Percentiles rank a stretch among this genome's conserved stretches.
Conservation (phyloP, 2,113 vertebrate genomes). For the Podarcis raffonei region DNA sequence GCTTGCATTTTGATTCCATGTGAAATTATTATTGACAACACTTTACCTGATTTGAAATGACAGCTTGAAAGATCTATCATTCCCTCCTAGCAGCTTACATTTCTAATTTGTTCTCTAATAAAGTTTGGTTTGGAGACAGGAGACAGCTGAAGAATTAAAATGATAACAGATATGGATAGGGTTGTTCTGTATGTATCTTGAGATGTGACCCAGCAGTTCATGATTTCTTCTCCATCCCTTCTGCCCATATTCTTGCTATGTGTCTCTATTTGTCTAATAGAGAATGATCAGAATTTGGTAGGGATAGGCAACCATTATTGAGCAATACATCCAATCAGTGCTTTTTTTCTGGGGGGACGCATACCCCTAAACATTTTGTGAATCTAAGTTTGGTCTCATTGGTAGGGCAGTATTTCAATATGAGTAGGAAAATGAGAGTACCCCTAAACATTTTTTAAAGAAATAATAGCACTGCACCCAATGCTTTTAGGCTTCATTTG, state of each 20-base stretch:
- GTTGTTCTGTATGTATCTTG: too few relatives aligned
- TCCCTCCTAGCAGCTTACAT: neutral
- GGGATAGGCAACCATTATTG: neutral
- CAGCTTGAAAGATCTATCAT: neutral
- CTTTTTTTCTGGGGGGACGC: too few relatives aligned
- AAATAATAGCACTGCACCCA: neutral
- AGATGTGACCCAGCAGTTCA: too few relatives aligned
- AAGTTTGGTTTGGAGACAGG: neutral
- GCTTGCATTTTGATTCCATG: too few relatives aligned
- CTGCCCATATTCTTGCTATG: neutral
- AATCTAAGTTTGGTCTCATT: too few relatives aligned
- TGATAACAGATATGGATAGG: too few relatives aligned
- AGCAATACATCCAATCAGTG: too few relatives aligned
- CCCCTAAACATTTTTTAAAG: too few relatives aligned
- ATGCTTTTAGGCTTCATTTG: neutral
- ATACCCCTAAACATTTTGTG: too few relatives aligned
- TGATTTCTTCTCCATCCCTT: too few relatives aligned
- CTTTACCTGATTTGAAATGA: neutral
- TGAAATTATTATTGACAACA: slow-evolving; percentile 16
- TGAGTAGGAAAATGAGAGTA: too few relatives aligned
- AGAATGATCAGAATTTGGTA: neutral
- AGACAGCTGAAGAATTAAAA: neutral
- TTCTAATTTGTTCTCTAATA: neutral
- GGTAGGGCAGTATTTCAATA: too few relatives aligned
- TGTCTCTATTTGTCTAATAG: neutral